These are phyloP conservation scores for Rhinichthys klamathensis DNA, from an alignment of 2,113 vertebrate species.

Conservation along the genomic window DNA sequence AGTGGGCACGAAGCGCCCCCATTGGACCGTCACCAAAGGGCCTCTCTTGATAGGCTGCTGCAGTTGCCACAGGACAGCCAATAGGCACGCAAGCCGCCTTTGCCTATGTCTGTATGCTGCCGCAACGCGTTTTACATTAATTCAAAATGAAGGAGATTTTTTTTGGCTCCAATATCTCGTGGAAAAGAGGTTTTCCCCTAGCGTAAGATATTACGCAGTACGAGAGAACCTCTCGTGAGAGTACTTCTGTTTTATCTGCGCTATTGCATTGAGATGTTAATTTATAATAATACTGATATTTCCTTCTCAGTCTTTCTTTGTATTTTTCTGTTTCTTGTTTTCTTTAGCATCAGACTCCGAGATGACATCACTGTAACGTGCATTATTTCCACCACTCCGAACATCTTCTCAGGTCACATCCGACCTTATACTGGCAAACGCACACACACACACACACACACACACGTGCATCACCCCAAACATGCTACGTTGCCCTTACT, in stretches of 20 bases:
- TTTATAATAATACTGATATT: background rate
- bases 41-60: no score
- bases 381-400: conserved; percentile 14
- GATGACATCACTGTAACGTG: conserved; percentile 15
- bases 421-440: background rate
- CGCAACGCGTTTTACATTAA: no score
- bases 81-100: no score
- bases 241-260: background rate
- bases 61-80: no score
- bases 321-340: background rate
- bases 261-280: background rate
- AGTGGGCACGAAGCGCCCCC: no score
- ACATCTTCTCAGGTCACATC: conserved; percentile 16
- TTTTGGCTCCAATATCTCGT: no score
- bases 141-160: no score
- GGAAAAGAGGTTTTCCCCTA: no score
- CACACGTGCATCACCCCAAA: background rate
- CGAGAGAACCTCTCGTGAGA: no score
- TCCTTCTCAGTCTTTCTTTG: background rate
- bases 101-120: no score
- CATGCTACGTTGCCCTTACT: background rate
- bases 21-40: no score
- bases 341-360: background rate
- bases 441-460: background rate
- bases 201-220: no score